phyloP scores from a whole-genome alignment of 2,113 vertebrate genomes.

The Chaenocephalus aceratus region DNA sequence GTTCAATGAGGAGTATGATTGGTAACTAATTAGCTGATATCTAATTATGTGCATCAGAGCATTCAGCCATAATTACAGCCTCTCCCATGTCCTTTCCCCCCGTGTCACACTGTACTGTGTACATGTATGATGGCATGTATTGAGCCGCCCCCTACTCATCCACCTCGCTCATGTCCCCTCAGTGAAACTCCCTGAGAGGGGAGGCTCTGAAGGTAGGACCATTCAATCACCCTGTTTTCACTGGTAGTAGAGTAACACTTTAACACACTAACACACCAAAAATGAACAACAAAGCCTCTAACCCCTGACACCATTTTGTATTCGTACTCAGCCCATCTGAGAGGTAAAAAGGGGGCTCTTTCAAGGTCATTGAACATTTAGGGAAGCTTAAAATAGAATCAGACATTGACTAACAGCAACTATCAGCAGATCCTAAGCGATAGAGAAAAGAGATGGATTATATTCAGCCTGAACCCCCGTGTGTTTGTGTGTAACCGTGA shows the following conservation, averaged over 20 bases:
- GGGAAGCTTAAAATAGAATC: constrained; percentile 66
- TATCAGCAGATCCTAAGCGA: constrained; percentile 56
- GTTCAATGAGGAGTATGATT: constrained; percentile 47
- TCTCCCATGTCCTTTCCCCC: constrained; percentile 8
- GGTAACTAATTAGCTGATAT: constrained; percentile 66
- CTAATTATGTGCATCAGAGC: constrained; percentile 58
- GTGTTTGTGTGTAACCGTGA: constrained; percentile 58
- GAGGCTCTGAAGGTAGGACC: constrained; percentile 62
- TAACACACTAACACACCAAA: constrained; percentile 52
- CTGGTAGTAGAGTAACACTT: constrained; percentile 47
- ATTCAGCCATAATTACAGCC: constrained; percentile 51
- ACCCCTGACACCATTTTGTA: constrained; percentile 44
- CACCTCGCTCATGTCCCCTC: constrained; percentile 54
- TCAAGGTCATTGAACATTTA: constrained; percentile 71
- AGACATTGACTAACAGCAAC: constrained; percentile 43
- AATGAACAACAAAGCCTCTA: constrained; percentile 55
- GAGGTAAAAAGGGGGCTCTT: constrained; percentile 42
- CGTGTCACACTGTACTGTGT: neutral
- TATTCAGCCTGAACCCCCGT: constrained; percentile 29
- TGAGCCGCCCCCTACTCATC: constrained; percentile 34
- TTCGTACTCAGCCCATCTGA: constrained; percentile 52
- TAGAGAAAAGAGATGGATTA: constrained; percentile 44
- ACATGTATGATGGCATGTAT: constrained; percentile 33
- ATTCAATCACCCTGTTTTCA: constrained; percentile 72
- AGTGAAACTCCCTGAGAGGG: constrained; percentile 67